Percentiles rank a stretch among this genome's conserved stretches.
Conservation (phyloP, 2,888 invertebrate species). For the Ennomos quercinarius region DNA sequence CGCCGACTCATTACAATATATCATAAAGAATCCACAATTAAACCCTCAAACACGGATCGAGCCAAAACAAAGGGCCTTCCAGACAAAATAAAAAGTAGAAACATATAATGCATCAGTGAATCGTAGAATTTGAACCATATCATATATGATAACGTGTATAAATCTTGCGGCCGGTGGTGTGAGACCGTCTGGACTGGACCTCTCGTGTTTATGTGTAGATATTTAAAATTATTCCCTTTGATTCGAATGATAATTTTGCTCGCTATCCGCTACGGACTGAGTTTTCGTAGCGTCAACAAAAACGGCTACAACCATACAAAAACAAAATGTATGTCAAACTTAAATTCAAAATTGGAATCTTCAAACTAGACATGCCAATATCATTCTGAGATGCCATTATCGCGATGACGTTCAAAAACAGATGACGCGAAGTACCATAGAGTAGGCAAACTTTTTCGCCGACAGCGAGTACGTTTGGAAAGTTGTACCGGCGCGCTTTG, state of each 20-base stretch:
- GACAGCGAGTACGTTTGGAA: slow-evolving; percentile 59
- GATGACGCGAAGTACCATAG: slow-evolving; percentile 56
- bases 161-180: slow-evolving; percentile 74
- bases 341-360: slow-evolving; percentile 29
- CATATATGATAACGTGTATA: slow-evolving; percentile 57
- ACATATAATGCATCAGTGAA: slow-evolving; percentile 77
- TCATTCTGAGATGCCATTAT: slow-evolving; percentile 27
- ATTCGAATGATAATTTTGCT: slow-evolving; percentile 83
- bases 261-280: slow-evolving; percentile 51
- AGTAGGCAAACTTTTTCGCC: slow-evolving; percentile 72
- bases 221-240: slow-evolving; percentile 85
- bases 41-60: slow-evolving; percentile 62
- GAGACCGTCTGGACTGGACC: slow-evolving; percentile 74
- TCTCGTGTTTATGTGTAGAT: slow-evolving; percentile 69
- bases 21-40: slow-evolving; percentile 49
- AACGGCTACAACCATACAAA: slow-evolving; percentile 36
- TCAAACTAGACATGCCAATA: slow-evolving; percentile 14
- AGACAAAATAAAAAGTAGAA: slow-evolving; percentile 72
- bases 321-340: slow-evolving; percentile 15
- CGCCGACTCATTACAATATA: slow-evolving; percentile 35
- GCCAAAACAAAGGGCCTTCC: slow-evolving; percentile 70
- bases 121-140: slow-evolving; percentile 64
- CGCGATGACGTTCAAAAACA: slow-evolving; percentile 46
- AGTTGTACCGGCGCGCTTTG: slow-evolving; percentile 70
- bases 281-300: slow-evolving; percentile 67